Evolutionary conservation across 2,797 vertebrate species (phyloP).

Genomic region (Poecilia picta): DNA sequence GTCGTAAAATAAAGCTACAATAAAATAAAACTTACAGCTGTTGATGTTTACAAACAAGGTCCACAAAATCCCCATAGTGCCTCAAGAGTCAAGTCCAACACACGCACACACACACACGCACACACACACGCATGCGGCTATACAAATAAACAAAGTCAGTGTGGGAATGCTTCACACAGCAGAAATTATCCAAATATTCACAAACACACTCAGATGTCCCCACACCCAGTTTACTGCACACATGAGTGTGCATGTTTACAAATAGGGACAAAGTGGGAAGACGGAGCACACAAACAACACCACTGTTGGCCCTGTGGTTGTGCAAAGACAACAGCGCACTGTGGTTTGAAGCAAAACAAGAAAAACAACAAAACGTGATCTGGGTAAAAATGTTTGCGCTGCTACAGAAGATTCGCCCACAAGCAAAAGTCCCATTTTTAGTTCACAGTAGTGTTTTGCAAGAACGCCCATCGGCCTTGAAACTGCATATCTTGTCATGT

Average conservation of each 20-base stretch:
- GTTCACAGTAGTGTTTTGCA: neutral
- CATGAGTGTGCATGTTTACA: conserved; percentile 61
- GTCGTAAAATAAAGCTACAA: conserved; percentile 73
- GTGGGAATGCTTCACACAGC: conserved; percentile 47
- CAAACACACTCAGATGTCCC: conserved; percentile 56
- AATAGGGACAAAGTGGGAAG: conserved; percentile 68
- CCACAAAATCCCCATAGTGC: conserved; percentile 58
- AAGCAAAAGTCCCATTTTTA: neutral
- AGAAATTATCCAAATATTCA: conserved; percentile 69
- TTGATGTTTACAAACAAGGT: conserved; percentile 80
- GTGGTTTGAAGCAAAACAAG: conserved; percentile 27
- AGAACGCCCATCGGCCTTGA: neutral
- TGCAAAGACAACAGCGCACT: conserved; percentile 54
- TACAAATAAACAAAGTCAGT: conserved; percentile 67
- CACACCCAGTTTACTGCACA: conserved; percentile 55
- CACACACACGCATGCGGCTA: conserved; percentile 25
- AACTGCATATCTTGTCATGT: neutral
- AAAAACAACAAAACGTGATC: conserved; percentile 10
- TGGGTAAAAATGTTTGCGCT: neutral
- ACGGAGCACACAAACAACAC: conserved; percentile 28
- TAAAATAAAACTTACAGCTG: conserved; percentile 75
- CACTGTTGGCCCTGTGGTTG: conserved; percentile 46
- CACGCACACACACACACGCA: conserved; percentile 35
- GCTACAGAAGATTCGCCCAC: neutral
- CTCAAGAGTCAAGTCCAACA: conserved; percentile 45